Evolutionary conservation across 1,140 invertebrate species (phyloP), one percentile per base, ranked within the genome.

Genomic region (Oppia nitens): DNA sequence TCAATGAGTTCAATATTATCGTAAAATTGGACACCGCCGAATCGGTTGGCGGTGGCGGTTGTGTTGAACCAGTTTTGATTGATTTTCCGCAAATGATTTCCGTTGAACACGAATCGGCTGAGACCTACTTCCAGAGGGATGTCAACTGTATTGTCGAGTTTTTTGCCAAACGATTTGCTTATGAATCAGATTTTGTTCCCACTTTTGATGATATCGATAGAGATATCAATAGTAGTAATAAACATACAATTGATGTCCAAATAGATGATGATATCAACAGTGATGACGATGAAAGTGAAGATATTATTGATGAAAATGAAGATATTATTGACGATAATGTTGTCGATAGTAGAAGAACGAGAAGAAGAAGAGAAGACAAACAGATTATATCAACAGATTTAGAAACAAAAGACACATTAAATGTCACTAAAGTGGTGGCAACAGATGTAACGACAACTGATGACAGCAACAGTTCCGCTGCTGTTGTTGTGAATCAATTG

Each of bases 61-160:
- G 84, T 0, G 83, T 82, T 28, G 81, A 83, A 59, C 82, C 94
- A 0, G 76, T 93, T 48, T 75, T 99, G 56, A 98, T 98, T 68
- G 96, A 99, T 77, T 98, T 99, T 72, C 95, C 96, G 1, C 95
- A 99, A 76, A 98, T 99, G 94, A 80, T 99, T 47, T 96, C 92
- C 1, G 40, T 55, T 2, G 17, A 54, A 51, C 4, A 95, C 84
- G 0, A 82, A 81, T 50, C 94, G 98, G 75, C 69, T 75, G 21
- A 94, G 98, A 85, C 83, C 67, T 89, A 86, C 74, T 99, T 98
- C 72, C 81, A 98, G 59, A 78, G 95, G 66, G 95, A 99, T 78
- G 93, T 98, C 0, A 81, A 81, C 49, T 97, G 94, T 71, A 77
- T 99, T 14, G 76, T 83, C 60, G 83, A 86, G 55, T 97, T 97